These are phyloP conservation scores for Penaeus japonicus DNA, from an alignment of 1,140 invertebrate species.

Conservation along the genomic window DNA sequence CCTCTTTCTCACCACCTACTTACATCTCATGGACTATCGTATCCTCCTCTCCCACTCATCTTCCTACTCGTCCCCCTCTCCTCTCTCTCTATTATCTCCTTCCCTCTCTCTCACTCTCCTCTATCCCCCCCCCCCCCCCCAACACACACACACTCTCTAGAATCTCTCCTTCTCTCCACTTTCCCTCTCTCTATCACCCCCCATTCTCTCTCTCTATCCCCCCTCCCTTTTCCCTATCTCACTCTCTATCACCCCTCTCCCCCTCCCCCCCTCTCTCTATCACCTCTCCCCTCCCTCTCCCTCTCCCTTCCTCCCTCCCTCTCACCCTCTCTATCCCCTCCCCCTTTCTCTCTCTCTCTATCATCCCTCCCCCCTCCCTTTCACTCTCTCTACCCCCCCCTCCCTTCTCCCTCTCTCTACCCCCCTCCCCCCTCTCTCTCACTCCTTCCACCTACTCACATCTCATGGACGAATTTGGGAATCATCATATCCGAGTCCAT, in stretches of 20 bases:
- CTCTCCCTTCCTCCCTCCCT: too few relatives aligned
- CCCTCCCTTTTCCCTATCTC: neutral
- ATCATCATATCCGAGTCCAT: slow-evolving; percentile 60
- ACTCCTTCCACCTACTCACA: slow-evolving; percentile 33
- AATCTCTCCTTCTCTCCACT: too few relatives aligned
- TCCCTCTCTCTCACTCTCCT: neutral
- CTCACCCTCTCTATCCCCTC: too few relatives aligned
- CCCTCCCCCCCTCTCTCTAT: neutral
- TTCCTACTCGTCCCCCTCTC: neutral
- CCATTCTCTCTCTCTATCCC: too few relatives aligned
- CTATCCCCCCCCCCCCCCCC: neutral
- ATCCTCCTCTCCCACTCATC: too few relatives aligned
- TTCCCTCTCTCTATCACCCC: too few relatives aligned
- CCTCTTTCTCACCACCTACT: too few relatives aligned
- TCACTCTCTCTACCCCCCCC: too few relatives aligned
- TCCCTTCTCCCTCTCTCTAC: neutral
- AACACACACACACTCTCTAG: neutral
- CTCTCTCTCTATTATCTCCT: neutral
- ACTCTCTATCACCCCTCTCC: neutral
- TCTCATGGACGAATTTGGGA: slow-evolving; percentile 59
- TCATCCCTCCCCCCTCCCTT: too few relatives aligned
- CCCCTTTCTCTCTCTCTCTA: too few relatives aligned
- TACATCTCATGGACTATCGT: too few relatives aligned
- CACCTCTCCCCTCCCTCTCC: slow-evolving; percentile 69
- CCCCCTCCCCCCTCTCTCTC: neutral